Evolutionary conservation across 2,888 invertebrate genomes (phyloP).

Genomic region (Augochlorella aurata): DNA sequence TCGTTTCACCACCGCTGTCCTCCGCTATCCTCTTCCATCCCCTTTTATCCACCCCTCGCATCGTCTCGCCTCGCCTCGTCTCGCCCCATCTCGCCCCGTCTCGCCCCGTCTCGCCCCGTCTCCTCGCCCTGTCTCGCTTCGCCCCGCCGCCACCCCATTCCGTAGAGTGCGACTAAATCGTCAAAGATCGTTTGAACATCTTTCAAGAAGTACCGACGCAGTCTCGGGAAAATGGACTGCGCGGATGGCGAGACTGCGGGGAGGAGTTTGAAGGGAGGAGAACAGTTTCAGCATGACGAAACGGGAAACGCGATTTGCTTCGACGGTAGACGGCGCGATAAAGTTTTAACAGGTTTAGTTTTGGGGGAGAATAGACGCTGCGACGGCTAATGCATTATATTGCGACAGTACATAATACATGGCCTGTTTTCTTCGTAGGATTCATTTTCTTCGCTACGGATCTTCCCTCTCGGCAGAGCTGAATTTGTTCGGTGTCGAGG

Average conservation of each 20-base stretch:
- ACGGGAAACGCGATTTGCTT: constrained; percentile 26
- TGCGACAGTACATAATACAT: constrained; percentile 3
- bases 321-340: constrained; percentile 13
- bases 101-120: too few species aligned
- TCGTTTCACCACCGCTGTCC: too few species aligned
- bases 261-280: not conserved
- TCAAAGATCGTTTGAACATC: constrained; percentile 45
- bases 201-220: constrained; percentile 20
- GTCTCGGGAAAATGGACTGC: constrained; percentile 27
- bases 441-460: not conserved
- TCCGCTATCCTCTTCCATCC: too few species aligned
- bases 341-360: constrained; percentile 34
- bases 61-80: not conserved
- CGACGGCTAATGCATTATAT: constrained; percentile 17
- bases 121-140: too few species aligned
- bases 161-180: constrained; percentile 42
- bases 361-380: constrained; percentile 4
- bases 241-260: constrained; percentile 7
- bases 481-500: not conserved
- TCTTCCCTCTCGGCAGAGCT: not conserved
- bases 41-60: too few species aligned
- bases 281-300: constrained; percentile 30
- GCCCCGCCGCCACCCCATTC: constrained; percentile 25
- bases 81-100: not conserved
- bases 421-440: not conserved